A percentile compares a stretch with the other conserved stretches of the same genome.
These are phyloP conservation scores for Diloba caeruleocephala DNA, from an alignment of 2,888 invertebrate species.

Conservation along the genomic window DNA sequence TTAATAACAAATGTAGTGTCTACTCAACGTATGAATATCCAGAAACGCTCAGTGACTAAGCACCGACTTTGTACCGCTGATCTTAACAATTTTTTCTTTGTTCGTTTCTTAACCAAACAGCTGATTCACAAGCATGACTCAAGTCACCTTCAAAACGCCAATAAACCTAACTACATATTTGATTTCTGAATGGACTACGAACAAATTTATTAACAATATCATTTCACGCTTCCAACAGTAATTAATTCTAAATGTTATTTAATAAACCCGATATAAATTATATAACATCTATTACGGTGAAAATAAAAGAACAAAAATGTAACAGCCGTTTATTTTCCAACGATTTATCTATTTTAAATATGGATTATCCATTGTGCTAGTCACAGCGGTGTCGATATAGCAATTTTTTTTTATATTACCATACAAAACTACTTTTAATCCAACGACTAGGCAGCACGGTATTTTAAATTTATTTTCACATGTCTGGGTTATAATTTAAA, in stretches of 20 bases:
- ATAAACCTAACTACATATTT: conserved; percentile 33
- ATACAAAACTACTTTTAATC: conserved; percentile 7
- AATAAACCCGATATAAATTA: conserved; percentile 6
- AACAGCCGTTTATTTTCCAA: neutral
- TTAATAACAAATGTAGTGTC: conserved; percentile 31
- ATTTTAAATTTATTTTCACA: conserved; percentile 21
- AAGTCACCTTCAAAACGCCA: conserved; percentile 23
- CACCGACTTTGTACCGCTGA: conserved; percentile 19
- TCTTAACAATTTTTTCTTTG: conserved; percentile 49
- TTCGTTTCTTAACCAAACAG: conserved; percentile 40
- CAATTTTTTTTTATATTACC: conserved; percentile 13
- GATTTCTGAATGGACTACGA: neutral
- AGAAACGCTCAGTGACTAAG: conserved; percentile 47
- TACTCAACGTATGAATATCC: conserved; percentile 45
- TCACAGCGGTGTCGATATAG: conserved; percentile 8
- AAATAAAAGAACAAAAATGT: neutral
- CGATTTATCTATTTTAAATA: neutral
- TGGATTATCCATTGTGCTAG: conserved; percentile 5
- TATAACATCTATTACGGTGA: neutral
- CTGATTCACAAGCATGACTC: conserved; percentile 49
- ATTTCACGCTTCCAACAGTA: neutral
- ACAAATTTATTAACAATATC: conserved; percentile 11
- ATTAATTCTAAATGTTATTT: conserved; percentile 13
- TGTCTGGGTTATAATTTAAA: conserved; percentile 10
- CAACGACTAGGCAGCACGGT: conserved; percentile 2